A percentile compares a stretch with the other conserved stretches of the same genome.
Evolutionary conservation across 2,113 vertebrate species (phyloP).

Genomic region (Hypanus sabinus): DNA sequence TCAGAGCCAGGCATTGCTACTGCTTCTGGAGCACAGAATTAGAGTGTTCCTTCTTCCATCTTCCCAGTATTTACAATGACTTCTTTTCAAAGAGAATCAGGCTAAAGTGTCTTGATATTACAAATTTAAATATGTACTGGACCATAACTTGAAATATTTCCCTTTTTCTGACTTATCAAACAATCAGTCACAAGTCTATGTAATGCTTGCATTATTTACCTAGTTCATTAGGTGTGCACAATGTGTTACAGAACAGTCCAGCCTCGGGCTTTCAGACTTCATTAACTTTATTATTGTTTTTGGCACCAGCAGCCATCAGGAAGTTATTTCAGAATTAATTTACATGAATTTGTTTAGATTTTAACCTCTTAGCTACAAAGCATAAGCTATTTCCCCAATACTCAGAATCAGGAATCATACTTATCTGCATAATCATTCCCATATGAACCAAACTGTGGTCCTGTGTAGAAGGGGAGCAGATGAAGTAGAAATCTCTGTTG

Average conservation of each 20-base stretch:
- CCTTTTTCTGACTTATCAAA: background rate
- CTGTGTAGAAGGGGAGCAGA: background rate
- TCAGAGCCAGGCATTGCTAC: background rate
- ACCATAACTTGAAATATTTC: background rate
- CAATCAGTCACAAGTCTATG: background rate
- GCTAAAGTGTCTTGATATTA: background rate
- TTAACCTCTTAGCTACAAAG: background rate
- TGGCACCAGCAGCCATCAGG: background rate
- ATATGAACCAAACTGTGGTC: background rate
- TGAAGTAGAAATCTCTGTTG: background rate
- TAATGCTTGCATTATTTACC: background rate
- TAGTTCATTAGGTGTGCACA: background rate
- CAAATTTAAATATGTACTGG: background rate
- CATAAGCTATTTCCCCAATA: background rate
- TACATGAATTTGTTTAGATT: background rate
- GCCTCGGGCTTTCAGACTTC: background rate
- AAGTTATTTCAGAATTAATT: constrained; percentile 5
- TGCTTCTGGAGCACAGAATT: background rate
- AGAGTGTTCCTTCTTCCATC: background rate
- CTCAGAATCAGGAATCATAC: background rate
- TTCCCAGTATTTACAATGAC: background rate
- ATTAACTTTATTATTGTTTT: background rate
- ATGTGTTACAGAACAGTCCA: background rate
- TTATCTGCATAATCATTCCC: background rate
- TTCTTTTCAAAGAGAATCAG: background rate